Evolutionary conservation across 1,140 invertebrate species (phyloP).

Genomic region (Tetragonula clypearis): DNA sequence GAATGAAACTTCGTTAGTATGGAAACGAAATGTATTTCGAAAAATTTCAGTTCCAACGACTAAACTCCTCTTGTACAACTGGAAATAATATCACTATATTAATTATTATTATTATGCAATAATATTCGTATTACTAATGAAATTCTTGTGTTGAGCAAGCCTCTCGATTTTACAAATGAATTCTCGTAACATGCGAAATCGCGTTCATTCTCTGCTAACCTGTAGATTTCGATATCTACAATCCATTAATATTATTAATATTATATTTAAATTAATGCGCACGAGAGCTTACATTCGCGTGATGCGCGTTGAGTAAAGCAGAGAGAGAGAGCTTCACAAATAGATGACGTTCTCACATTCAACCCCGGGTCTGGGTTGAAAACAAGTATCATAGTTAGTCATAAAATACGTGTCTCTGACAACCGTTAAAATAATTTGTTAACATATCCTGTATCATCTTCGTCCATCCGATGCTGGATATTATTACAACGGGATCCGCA

Average conservation of each 20-base stretch:
- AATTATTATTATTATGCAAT: too few relatives aligned
- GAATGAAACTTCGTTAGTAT: too few relatives aligned
- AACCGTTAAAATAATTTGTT: slow-evolving; percentile 1
- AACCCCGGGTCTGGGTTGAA: neutral
- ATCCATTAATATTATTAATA: neutral
- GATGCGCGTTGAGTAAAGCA: too few relatives aligned
- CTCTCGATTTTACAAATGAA: neutral
- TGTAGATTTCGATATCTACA: neutral
- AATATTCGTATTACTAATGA: neutral
- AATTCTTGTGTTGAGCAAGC: neutral
- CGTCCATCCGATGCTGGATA: neutral
- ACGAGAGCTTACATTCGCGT: too few relatives aligned
- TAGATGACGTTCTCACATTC: neutral
- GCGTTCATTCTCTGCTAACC: neutral
- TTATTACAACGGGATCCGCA: neutral
- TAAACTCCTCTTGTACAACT: neutral
- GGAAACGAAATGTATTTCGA: neutral
- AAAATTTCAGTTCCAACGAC: neutral
- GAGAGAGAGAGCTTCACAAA: neutral
- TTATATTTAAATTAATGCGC: neutral
- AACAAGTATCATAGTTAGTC: neutral
- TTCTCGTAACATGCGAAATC: neutral
- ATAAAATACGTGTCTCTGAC: slow-evolving; percentile 1
- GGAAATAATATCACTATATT: neutral
- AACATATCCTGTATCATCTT: neutral